Evolutionary conservation across 2,797 vertebrate genomes (phyloP).

Genomic region (Lepus townsendii): DNA sequence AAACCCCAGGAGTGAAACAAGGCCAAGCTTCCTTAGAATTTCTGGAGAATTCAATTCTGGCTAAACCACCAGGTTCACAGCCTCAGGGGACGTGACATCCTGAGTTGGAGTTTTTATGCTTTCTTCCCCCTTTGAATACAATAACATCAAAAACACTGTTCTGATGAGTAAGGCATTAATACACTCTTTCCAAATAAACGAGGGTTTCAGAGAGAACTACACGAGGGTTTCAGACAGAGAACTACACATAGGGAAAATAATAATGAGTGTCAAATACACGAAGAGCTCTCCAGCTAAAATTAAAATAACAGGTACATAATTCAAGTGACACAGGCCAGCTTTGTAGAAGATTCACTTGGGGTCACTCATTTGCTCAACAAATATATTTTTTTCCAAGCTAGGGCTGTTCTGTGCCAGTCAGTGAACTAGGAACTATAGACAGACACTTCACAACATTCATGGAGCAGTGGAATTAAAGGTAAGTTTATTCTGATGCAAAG

Average conservation of each 20-base stretch:
- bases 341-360: neutral
- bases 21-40: constrained; percentile 54
- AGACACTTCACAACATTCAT: neutral
- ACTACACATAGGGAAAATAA: constrained; percentile 31
- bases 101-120: constrained; percentile 41
- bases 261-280: neutral
- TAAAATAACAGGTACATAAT: neutral
- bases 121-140: constrained; percentile 60
- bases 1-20: constrained; percentile 53
- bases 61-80: constrained; percentile 35
- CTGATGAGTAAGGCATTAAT: constrained; percentile 56
- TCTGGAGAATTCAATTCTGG: constrained; percentile 67
- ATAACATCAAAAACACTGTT: constrained; percentile 69
- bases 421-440: neutral
- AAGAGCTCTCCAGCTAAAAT: neutral
- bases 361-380: neutral
- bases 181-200: constrained; percentile 53
- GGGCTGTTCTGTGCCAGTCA: neutral
- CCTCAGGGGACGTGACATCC: constrained; percentile 61
- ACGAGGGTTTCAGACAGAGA: neutral
- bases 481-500: too few species aligned
- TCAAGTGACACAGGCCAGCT: neutral
- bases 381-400: neutral
- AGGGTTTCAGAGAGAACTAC: neutral
- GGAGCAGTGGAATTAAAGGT: too few species aligned